Evolutionary conservation across 1,140 invertebrate genomes (phyloP), one percentile per base, ranked within the genome.

Genomic region (Ooceraea biroi): DNA sequence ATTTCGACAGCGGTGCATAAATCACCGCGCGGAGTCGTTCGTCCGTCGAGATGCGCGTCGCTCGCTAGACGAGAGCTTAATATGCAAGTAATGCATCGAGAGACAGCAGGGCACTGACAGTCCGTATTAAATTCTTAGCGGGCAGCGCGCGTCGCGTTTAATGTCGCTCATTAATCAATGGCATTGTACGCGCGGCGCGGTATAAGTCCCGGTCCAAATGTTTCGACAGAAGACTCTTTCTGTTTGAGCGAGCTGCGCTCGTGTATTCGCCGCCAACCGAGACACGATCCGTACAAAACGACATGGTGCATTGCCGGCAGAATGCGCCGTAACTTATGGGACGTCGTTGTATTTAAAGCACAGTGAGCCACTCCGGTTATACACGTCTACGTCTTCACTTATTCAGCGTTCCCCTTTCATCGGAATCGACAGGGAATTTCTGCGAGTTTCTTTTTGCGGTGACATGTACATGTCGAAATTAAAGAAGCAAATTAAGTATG

Each of bases 111-210:
- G 65, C 83, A 82, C 88, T 85, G 88, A 82, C 82, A 72, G 87
- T 85, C 83, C 85, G 88, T 90, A 90, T 90, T 90, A 90, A 90
- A 90, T 89, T 90, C 89, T 89, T 89, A 86, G 85, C 80, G 80
- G 85, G 86, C 90, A 89, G 83, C 82, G 69, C 86, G 82, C 84
- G 87, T 87, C 87, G 84, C 58, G 74, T 82, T 87, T 90, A 88
- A 89, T 90, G 83, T 83, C 85, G 55, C 85, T 86, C 89, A 90
- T 90, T 90, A 90, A 90, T 90, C 88, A 90, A 90, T 89, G 44
- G 83, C 87, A 87, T 90, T 89, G 89, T 90, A 61, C 17, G 68
- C 19, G 61, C 17, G 73, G 44, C 86, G 60, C 83, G 44, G 68
- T 82, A 88, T n/a, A n/a, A 90, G 77, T 48, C 41, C 86, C 71